Conservation (phyloP, 2,113 vertebrate species). For the Alces alces region DNA sequence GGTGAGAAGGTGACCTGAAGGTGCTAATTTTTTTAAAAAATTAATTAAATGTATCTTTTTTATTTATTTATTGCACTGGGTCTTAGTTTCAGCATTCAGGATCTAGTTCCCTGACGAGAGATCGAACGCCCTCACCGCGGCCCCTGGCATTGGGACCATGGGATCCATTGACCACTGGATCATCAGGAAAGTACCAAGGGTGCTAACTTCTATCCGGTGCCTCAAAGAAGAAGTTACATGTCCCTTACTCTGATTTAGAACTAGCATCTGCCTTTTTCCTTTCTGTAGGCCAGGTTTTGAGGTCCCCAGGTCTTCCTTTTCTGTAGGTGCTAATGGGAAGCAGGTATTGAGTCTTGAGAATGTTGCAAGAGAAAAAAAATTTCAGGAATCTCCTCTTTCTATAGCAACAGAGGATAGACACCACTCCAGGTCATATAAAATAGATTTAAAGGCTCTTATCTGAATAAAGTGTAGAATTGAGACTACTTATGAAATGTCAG, state of each 20-base stretch:
- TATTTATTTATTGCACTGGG: background rate
- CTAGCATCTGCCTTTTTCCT: background rate
- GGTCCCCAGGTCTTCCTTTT: background rate
- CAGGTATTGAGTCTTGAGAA: background rate
- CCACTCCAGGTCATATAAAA: background rate
- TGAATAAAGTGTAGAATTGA: background rate
- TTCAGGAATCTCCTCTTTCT: background rate
- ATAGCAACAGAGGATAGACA: background rate
- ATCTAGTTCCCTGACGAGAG: background rate
- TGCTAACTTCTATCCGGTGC: background rate
- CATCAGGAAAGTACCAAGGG: background rate
- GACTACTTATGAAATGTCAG: background rate
- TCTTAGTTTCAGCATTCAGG: background rate
- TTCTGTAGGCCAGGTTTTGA: background rate
- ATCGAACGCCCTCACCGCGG: accelerated
- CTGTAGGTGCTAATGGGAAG: background rate
- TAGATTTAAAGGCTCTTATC: background rate
- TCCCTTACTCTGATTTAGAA: background rate
- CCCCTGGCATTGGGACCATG: background rate
- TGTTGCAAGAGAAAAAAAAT: background rate
- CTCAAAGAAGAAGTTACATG: background rate
- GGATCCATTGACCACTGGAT: background rate
- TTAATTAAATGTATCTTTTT: background rate
- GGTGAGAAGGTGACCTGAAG: background rate
- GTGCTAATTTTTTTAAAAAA: background rate